These are phyloP conservation scores for Miniopterus natalensis DNA, from an alignment of 2,113 vertebrate genomes.

Conservation along the genomic window DNA sequence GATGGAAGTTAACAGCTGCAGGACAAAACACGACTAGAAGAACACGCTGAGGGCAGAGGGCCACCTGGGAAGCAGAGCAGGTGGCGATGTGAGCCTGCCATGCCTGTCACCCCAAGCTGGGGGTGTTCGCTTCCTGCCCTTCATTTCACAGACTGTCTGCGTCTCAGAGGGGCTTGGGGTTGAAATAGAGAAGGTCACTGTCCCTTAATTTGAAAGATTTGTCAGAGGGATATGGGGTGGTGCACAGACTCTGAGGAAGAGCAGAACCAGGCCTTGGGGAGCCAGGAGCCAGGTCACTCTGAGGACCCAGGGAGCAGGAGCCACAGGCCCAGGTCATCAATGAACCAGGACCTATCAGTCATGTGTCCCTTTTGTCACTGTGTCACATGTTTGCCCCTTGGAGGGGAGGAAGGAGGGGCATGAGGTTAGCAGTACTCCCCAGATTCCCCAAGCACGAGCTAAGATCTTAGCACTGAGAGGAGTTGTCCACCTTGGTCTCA, in stretches of 20 bases:
- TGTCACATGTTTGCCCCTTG: too few species aligned
- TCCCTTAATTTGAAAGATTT: not conserved
- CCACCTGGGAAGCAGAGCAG: not conserved
- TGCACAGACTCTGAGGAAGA: not conserved
- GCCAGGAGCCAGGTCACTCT: not conserved
- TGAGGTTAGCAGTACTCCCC: not conserved
- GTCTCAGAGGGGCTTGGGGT: not conserved
- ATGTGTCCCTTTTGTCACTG: not conserved
- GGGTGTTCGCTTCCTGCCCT: not conserved
- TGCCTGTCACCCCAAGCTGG: rapidly evolving
- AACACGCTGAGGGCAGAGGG: not conserved
- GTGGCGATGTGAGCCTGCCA: rapidly evolving
- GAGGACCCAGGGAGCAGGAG: not conserved
- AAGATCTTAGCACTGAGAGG: not conserved
- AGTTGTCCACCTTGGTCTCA: not conserved
- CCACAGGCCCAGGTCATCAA: rapidly evolving
- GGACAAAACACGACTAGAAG: rapidly evolving
- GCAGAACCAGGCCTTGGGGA: not conserved
- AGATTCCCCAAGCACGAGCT: not conserved
- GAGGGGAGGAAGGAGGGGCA: not conserved
- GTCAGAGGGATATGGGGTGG: not conserved
- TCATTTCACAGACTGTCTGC: not conserved
- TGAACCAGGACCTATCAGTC: not conserved
- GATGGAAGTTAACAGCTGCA: not conserved
- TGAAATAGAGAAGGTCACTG: not conserved